Evolutionary conservation across 2,113 vertebrate species (phyloP).

Genomic region (Ranitomeya variabilis): DNA sequence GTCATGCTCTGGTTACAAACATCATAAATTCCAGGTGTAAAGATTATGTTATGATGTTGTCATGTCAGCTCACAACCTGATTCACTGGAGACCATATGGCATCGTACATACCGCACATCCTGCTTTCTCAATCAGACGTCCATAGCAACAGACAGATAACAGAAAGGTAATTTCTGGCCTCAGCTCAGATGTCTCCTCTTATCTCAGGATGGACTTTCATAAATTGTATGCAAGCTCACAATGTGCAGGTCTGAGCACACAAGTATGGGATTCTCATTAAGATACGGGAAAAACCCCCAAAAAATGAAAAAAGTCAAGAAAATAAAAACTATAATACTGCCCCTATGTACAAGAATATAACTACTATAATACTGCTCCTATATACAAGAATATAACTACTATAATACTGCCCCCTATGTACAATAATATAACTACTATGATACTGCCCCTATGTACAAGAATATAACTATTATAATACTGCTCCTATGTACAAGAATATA

Average conservation of each 20-base stretch:
- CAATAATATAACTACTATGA: no score
- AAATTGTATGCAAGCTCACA: neutral
- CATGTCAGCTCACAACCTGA: neutral
- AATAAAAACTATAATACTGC: neutral
- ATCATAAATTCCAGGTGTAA: neutral
- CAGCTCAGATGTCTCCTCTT: neutral
- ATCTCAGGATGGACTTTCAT: neutral
- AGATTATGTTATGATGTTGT: neutral
- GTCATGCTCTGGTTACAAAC: neutral
- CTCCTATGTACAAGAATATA: no score
- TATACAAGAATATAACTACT: no score
- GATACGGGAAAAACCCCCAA: no score
- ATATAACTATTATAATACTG: no score
- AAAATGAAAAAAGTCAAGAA: neutral
- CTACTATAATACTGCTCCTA: no score
- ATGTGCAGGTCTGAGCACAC: neutral
- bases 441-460: no score
- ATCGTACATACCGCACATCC: neutral
- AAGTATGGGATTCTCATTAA: no score
- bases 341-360: no score
- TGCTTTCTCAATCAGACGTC: neutral
- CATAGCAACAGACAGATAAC: neutral
- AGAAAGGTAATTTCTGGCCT: no score
- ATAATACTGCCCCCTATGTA: no score
- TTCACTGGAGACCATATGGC: conserved; percentile 9